Evolutionary conservation across 2,797 vertebrate species (phyloP).

Genomic region (Mastacembelus armatus): DNA sequence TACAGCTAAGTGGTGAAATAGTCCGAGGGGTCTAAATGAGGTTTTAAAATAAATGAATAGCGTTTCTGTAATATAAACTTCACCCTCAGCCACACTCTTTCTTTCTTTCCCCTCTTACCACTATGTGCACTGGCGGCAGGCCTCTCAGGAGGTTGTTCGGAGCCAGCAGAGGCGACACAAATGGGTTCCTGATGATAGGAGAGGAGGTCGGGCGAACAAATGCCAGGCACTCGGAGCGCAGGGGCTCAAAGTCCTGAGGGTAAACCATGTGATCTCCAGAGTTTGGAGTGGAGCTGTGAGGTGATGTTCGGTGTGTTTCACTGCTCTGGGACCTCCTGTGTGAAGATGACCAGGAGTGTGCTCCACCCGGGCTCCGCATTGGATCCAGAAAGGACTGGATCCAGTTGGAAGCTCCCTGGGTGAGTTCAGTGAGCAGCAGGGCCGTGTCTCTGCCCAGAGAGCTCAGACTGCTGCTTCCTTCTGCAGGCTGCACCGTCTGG

Average conservation of each 20-base stretch:
- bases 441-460: slow-evolving; percentile 85
- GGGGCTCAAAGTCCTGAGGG: slow-evolving; percentile 86
- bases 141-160: slow-evolving; percentile 84
- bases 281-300: neutral
- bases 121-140: slow-evolving; percentile 88
- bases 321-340: neutral
- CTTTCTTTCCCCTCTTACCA: slow-evolving; percentile 83
- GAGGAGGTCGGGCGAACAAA: slow-evolving; percentile 72
- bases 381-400: slow-evolving; percentile 86
- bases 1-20: no score
- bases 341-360: neutral
- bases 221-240: slow-evolving; percentile 81
- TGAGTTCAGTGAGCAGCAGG: slow-evolving; percentile 84
- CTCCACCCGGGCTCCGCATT: slow-evolving; percentile 27
- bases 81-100: neutral
- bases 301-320: neutral
- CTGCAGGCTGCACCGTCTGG: slow-evolving; percentile 58
- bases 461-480: slow-evolving; percentile 70
- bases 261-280: slow-evolving; percentile 61
- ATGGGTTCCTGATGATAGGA: slow-evolving; percentile 89
- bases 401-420: slow-evolving; percentile 87
- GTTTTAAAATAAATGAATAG: neutral
- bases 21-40: no score
- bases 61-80: neutral
- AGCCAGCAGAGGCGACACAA: slow-evolving; percentile 90